Percentiles rank a stretch among this genome's conserved stretches.
Conservation (phyloP, 2,888 invertebrate species). For the Acheta domesticus region DNA sequence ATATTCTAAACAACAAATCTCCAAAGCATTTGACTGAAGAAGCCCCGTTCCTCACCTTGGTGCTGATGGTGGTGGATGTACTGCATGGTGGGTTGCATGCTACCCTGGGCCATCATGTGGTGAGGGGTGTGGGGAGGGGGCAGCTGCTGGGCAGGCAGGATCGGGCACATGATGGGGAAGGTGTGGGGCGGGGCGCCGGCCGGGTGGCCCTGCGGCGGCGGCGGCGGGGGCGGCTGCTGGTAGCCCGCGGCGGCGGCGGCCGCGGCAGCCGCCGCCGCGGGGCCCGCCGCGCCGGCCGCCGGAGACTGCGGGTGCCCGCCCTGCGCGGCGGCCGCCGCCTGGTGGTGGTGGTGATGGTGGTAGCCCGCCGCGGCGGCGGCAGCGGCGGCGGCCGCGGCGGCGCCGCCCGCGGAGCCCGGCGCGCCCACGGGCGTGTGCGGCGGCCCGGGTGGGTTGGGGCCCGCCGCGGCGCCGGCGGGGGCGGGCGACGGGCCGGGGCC, state of each 20-base stretch:
- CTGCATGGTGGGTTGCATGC: slow-evolving; percentile 46
- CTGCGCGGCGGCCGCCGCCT: slow-evolving; percentile 46
- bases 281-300: slow-evolving; percentile 44
- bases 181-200: slow-evolving; percentile 31
- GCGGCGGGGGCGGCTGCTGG: slow-evolving; percentile 36
- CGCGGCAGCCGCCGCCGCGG: slow-evolving; percentile 39
- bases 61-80: slow-evolving; percentile 52
- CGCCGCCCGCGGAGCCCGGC: slow-evolving; percentile 42
- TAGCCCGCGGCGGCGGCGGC: slow-evolving; percentile 45
- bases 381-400: slow-evolving; percentile 54
- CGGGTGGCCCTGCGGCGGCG: slow-evolving; percentile 33
- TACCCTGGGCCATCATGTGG: slow-evolving; percentile 50
- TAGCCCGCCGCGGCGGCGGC: slow-evolving; percentile 37
- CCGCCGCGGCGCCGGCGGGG: slow-evolving; percentile 41
- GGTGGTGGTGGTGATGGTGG: slow-evolving; percentile 39
- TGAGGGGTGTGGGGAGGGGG: slow-evolving; percentile 35
- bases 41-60: slow-evolving; percentile 40
- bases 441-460: not conserved
- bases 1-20: too few species aligned
- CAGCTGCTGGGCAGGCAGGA: slow-evolving; percentile 49
- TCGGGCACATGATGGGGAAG: slow-evolving; percentile 59
- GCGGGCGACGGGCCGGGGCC: slow-evolving; percentile 42
- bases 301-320: slow-evolving; percentile 30
- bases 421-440: slow-evolving; percentile 18
- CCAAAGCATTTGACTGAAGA: too few species aligned